phyloP scores from a whole-genome alignment of 2,113 vertebrate genomes.

The Pholis gunnellus region DNA sequence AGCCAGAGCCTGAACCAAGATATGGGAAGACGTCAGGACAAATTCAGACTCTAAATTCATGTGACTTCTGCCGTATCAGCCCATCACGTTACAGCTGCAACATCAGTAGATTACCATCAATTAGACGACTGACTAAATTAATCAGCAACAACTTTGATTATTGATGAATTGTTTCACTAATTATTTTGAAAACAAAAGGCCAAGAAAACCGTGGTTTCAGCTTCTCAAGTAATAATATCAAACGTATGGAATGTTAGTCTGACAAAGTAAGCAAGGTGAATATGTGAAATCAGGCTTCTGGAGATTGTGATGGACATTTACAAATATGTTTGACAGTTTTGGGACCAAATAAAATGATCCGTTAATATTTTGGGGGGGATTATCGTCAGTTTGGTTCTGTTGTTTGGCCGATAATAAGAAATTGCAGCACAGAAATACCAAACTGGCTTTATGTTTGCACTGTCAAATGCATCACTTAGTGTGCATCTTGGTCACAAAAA shows the following conservation, averaged over 20 bases:
- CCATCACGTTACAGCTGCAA: background rate
- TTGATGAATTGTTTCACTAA: background rate
- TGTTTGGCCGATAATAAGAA: no score
- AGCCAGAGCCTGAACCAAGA: slow-evolving; percentile 82
- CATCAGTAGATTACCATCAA: background rate
- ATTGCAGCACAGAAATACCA: no score
- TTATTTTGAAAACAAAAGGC: background rate
- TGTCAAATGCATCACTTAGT: no score
- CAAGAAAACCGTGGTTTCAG: background rate
- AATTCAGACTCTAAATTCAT: background rate
- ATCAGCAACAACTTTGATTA: background rate
- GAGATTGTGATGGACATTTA: no score
- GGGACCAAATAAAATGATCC: no score
- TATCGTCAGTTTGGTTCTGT: no score
- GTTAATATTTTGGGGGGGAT: no score
- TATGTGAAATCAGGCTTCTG: background rate
- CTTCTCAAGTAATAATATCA: background rate
- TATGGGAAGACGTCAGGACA: background rate
- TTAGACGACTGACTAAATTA: background rate
- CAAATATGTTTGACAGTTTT: no score
- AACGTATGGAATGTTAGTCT: background rate
- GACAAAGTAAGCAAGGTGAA: background rate
- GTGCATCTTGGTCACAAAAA: no score
- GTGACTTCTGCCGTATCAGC: background rate
- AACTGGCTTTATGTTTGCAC: no score